These are phyloP conservation scores for Epizoanthus illoricatus DNA, from an alignment of 92 coral and sea anemone genomes.

Conservation along the genomic window DNA sequence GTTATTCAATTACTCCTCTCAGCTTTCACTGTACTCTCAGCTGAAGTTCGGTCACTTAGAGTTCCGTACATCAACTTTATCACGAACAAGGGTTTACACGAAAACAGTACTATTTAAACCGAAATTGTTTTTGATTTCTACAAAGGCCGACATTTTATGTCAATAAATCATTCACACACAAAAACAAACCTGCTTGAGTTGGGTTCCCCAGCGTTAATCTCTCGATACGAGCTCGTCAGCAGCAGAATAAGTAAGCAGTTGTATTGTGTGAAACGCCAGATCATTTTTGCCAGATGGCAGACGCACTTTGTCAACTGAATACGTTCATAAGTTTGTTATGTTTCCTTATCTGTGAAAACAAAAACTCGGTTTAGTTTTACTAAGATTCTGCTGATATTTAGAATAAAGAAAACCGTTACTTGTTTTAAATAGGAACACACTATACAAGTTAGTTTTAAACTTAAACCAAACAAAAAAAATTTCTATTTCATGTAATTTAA, in stretches of 20 bases:
- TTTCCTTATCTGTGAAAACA: background rate
- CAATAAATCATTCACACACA: background rate
- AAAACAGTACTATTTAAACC: background rate
- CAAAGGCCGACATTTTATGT: background rate
- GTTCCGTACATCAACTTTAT: background rate
- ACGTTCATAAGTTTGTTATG: background rate
- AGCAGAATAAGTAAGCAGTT: background rate
- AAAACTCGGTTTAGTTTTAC: background rate
- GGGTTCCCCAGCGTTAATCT: background rate
- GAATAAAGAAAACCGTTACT: too few relatives aligned
- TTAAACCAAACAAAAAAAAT: too few relatives aligned
- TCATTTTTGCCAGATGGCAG: background rate
- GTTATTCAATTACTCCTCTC: too few relatives aligned
- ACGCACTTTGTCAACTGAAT: background rate
- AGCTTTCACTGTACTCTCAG: background rate
- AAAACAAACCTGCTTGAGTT: constrained; percentile 16
- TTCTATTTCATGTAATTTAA: too few relatives aligned
- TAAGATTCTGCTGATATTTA: too few relatives aligned
- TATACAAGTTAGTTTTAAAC: too few relatives aligned
- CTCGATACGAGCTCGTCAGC: background rate
- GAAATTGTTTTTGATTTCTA: background rate
- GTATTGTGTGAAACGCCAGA: background rate
- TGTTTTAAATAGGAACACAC: too few relatives aligned
- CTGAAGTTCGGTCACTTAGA: background rate
- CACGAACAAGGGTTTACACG: background rate